A percentile compares a stretch with the other conserved stretches of the same genome.
Evolutionary conservation across 2,888 invertebrate species (phyloP).

Genomic region (Drosophila peninsularis): DNA sequence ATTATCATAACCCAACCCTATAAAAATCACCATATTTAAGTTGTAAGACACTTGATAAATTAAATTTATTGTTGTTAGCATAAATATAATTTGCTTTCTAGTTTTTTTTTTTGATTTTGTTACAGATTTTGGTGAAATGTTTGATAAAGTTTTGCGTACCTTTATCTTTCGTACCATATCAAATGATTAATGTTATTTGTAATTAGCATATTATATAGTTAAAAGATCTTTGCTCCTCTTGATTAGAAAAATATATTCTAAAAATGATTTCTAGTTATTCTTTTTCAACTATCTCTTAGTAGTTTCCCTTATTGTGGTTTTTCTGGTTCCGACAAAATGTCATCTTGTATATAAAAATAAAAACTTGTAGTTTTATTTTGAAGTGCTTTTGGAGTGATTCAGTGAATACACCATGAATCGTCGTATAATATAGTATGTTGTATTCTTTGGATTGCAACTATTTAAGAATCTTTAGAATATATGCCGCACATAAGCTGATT

Average conservation of each 20-base stretch:
- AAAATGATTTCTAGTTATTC: slow-evolving; percentile 14
- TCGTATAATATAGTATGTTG: slow-evolving; percentile 29
- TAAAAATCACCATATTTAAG: not conserved
- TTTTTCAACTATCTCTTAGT: slow-evolving; percentile 15
- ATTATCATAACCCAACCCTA: not conserved
- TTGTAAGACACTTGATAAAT: slow-evolving; percentile 54
- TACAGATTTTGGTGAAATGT: slow-evolving; percentile 27
- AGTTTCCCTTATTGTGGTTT: slow-evolving; percentile 3
- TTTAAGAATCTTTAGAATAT: slow-evolving; percentile 39
- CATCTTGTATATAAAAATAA: slow-evolving; percentile 58
- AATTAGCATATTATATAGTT: slow-evolving; percentile 28
- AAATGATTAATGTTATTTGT: slow-evolving; percentile 14
- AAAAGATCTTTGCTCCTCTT: slow-evolving; percentile 28
- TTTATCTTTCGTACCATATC: slow-evolving; percentile 8
- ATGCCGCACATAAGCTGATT: slow-evolving; percentile 45
- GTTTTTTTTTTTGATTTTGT: slow-evolving; percentile 4
- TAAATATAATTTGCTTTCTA: slow-evolving; percentile 37
- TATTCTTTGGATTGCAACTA: slow-evolving; percentile 57
- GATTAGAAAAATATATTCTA: slow-evolving; percentile 53
- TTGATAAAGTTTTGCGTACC: slow-evolving; percentile 10
- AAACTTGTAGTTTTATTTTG: slow-evolving; percentile 50
- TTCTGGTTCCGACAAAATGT: slow-evolving; percentile 52
- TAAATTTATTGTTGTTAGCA: slow-evolving; percentile 53
- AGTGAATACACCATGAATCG: slow-evolving; percentile 56
- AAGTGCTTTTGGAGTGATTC: slow-evolving; percentile 33